Base-by-base conservation (phyloP, 2,888 invertebrate species). In the Archaeoteleia sp. region DNA sequence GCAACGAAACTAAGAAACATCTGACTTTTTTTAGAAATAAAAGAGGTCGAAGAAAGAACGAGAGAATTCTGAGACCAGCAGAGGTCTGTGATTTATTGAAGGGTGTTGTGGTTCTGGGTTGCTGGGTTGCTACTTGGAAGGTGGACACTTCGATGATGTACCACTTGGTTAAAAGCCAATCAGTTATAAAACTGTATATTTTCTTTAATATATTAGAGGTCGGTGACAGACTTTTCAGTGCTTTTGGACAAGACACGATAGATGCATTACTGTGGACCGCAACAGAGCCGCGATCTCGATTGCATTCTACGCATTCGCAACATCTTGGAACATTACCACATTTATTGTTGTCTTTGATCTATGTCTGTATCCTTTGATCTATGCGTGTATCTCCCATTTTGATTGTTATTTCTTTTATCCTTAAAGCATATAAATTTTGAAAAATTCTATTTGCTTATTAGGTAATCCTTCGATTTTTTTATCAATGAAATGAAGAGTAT, bases 161-260 rank as follows among this genome's bases (percentile, higher is more conserved):
- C 87, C 98, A 99, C 86, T 89, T 98, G 77, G 94, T 96, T 37
- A 96, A 96, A 84, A 97, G 97, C 78, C 99, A 99, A 83, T 97
- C 98, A 72, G 97, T 98, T 68, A 98, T 99, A 86, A 99, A 99
- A 83, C 87, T 99, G 73, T 99, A 99, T 83, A 97, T 99, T 83
- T 98, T 99, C 87, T 99, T 96, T 86, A 99, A 99, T 85, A 99
- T 99, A 97, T 87, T 99, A 62, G 99, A 99, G 88, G 97, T 97
- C 45, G 97, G 96, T 8, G 99, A 99, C 87, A 89, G 97, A 70
- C 87, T 99, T 72, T 93, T 98, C 82, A 97, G 97, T 57, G 96
- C 96, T 23, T 96, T 97, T 87, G 98, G 98, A 0, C 97, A 99
- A 87, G 99, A 99, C 82, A 96, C 96, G 5, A 93, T 99, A 69